These are phyloP conservation scores for Sogatella furcifera DNA, from an alignment of 1,140 invertebrate genomes.

Conservation along the genomic window DNA sequence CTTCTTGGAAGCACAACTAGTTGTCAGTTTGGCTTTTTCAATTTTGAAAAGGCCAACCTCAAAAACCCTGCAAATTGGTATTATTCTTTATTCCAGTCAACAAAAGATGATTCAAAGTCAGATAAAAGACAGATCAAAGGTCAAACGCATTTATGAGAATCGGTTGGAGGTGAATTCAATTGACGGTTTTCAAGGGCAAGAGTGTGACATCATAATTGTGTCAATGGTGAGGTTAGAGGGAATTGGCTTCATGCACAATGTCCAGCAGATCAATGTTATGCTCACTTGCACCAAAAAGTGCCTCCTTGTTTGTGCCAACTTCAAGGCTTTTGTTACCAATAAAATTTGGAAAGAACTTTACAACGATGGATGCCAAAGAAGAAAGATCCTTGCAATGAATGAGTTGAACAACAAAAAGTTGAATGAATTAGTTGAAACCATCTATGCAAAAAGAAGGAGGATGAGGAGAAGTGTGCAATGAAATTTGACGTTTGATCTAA, in stretches of 20 bases:
- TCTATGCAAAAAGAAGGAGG: no score
- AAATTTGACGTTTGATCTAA: no score
- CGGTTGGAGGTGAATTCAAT: constrained; percentile 63
- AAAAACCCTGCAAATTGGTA: constrained; percentile 33
- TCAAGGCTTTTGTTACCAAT: constrained; percentile 37
- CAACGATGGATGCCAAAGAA: no score
- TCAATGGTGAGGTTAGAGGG: constrained; percentile 70
- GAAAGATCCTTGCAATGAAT: no score
- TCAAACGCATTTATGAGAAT: not conserved
- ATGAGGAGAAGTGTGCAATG: no score
- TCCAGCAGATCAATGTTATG: constrained; percentile 67
- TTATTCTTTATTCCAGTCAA: constrained; percentile 68
- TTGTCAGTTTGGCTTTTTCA: constrained; percentile 40
- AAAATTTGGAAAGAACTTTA: no score
- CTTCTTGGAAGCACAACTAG: constrained; percentile 38
- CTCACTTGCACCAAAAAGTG: constrained; percentile 61
- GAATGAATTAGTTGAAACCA: no score
- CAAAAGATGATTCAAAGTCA: constrained; percentile 32
- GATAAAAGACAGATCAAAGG: not conserved
- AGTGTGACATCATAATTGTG: constrained; percentile 80
- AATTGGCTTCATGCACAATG: constrained; percentile 59
- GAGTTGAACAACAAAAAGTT: no score
- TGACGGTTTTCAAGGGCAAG: constrained; percentile 85
- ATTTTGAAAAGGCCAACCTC: constrained; percentile 25
- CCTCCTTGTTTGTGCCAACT: constrained; percentile 57